Percentiles rank a stretch among this genome's conserved stretches.
These are phyloP conservation scores for Bilobella aurantiaca DNA, from an alignment of 1,140 invertebrate species.

Conservation along the genomic window DNA sequence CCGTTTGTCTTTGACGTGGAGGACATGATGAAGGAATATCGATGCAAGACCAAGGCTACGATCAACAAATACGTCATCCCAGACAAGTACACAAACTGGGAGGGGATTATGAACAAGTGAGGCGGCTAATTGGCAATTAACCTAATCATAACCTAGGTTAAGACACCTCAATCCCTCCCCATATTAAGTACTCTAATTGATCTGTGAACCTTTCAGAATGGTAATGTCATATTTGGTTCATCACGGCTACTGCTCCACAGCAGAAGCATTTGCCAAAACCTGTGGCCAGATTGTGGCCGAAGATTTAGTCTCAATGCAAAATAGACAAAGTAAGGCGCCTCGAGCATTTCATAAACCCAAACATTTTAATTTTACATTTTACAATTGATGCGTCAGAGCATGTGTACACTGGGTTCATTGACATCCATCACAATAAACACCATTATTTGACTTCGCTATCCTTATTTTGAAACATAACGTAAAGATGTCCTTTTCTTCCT, in stretches of 20 bases:
- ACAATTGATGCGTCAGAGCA: no score
- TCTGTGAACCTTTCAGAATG: no score
- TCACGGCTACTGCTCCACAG: constrained; percentile 88
- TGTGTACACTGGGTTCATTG: no score
- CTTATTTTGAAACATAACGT: no score
- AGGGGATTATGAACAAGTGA: constrained; percentile 78
- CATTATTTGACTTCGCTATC: no score
- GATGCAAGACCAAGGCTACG: constrained; percentile 63
- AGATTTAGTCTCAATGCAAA: constrained; percentile 88
- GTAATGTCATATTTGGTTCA: constrained; percentile 94
- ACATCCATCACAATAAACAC: no score
- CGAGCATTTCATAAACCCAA: neutral
- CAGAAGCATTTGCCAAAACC: constrained; percentile 85
- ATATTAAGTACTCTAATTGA: no score
- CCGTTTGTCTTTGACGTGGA: constrained; percentile 97
- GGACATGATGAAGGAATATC: constrained; percentile 87
- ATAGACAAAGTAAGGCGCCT: constrained; percentile 76
- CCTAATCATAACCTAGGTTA: no score
- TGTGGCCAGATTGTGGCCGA: constrained; percentile 84
- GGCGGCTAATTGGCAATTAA: no score
- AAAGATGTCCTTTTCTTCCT: no score
- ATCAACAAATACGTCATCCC: constrained; percentile 80
- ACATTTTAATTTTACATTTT: no score
- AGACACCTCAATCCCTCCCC: no score
- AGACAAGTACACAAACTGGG: constrained; percentile 80